phyloP scores from a whole-genome alignment of 2,113 vertebrate genomes.

The Sinocyclocheilus anophthalmus region DNA sequence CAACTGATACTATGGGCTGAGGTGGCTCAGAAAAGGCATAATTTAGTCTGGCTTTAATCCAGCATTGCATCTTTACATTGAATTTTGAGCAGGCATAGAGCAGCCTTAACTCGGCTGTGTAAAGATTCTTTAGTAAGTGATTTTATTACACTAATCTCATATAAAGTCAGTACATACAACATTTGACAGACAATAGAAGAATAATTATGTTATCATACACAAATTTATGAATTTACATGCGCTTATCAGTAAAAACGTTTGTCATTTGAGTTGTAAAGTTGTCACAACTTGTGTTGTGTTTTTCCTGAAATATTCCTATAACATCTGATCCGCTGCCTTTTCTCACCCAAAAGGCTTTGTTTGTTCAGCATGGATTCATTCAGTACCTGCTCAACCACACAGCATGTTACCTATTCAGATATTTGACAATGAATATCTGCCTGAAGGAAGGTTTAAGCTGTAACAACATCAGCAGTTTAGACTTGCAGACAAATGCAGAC shows the following conservation, averaged over 20 bases:
- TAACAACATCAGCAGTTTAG: background rate
- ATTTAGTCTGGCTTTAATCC: too few species aligned
- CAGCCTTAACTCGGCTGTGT: too few species aligned
- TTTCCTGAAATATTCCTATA: conserved; percentile 4
- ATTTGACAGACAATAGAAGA: too few species aligned
- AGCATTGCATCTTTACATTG: too few species aligned
- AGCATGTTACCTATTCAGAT: background rate
- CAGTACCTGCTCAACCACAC: background rate
- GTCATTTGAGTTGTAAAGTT: background rate
- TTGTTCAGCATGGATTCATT: conserved; percentile 18
- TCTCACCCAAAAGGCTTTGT: background rate
- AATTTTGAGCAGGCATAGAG: too few species aligned
- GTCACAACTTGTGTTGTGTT: background rate
- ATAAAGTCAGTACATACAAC: too few species aligned
- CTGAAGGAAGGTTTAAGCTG: background rate
- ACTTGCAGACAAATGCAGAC: background rate
- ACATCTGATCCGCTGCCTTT: background rate
- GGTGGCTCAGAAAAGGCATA: too few species aligned
- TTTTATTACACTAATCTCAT: too few species aligned
- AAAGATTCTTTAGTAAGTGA: too few species aligned
- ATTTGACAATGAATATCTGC: background rate
- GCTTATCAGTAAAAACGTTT: background rate
- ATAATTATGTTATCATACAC: too few species aligned
- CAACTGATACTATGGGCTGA: too few species aligned
- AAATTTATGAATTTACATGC: too few species aligned